phyloP scores from a whole-genome alignment of 64 coral and sea anemone species.

The Montipora sp. region DNA sequence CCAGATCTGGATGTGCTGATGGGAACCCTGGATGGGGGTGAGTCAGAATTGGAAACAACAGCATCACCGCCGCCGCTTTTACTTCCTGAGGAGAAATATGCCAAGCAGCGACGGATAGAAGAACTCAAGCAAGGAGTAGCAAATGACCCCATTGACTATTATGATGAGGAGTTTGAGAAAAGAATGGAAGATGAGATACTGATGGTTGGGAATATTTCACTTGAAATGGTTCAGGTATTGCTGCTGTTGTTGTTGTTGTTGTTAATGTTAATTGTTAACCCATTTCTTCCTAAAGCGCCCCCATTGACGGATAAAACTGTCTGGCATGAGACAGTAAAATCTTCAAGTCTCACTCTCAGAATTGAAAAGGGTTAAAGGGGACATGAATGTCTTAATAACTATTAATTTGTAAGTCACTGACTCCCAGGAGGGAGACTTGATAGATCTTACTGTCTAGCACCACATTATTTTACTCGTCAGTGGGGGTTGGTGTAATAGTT shows the following conservation, averaged over 20 bases:
- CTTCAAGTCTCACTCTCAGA: too few relatives aligned
- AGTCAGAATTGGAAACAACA: conserved; percentile 83
- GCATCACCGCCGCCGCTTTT: conserved; percentile 79
- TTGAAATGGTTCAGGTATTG: conserved; percentile 96
- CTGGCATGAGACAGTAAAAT: too few relatives aligned
- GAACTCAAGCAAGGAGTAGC: conserved; percentile 90
- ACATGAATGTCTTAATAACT: too few relatives aligned
- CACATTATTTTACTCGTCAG: too few relatives aligned
- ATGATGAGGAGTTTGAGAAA: conserved; percentile 96
- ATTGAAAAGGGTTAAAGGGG: too few relatives aligned
- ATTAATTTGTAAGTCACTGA: too few relatives aligned
- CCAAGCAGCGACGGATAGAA: conserved; percentile 79
- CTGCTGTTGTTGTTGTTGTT: background rate
- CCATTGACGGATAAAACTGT: too few relatives aligned
- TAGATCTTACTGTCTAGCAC: too few relatives aligned
- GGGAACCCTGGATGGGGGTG: conserved; percentile 87
- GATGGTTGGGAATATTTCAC: conserved; percentile 97
- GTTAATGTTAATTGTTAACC: too few relatives aligned
- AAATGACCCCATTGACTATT: conserved; percentile 80
- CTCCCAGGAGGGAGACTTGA: too few relatives aligned
- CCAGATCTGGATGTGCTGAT: conserved; percentile 90
- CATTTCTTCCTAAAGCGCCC: too few relatives aligned
- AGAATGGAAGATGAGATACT: conserved; percentile 91
- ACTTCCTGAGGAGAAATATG: conserved; percentile 79
- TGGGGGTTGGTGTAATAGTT: too few relatives aligned